Evolutionary conservation across 1,140 invertebrate species (phyloP).

Genomic region (Apolygus lucorum): DNA sequence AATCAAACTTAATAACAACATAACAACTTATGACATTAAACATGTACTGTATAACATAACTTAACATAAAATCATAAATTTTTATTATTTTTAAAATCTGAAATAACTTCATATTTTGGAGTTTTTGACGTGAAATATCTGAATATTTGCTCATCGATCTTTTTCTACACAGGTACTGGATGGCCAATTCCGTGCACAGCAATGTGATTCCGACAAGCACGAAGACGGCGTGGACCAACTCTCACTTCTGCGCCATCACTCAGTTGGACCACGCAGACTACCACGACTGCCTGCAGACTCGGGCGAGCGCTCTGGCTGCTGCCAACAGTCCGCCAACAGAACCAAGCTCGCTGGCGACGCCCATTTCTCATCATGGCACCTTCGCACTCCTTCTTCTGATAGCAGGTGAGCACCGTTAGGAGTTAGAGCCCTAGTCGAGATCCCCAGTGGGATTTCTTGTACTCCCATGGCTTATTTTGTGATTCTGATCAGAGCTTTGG

Average conservation of each 20-base stretch:
- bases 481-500: no score
- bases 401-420: neutral
- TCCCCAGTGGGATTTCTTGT: no score
- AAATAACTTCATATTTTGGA: no score
- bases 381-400: neutral
- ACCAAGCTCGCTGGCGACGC: neutral
- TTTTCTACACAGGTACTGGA: conserved; percentile 51
- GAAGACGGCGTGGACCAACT: conserved; percentile 52
- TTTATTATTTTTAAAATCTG: no score
- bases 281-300: conserved; percentile 59
- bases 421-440: no score
- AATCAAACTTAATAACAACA: no score
- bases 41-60: no score
- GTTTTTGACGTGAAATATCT: no score
- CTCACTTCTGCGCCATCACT: conserved; percentile 75
- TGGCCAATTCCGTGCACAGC: conserved; percentile 58
- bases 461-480: no score
- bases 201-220: conserved; percentile 50
- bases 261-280: conserved; percentile 64
- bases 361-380: neutral
- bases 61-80: no score
- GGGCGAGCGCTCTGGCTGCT: conserved; percentile 54
- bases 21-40: no score
- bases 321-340: conserved; percentile 2
- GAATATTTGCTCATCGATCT: neutral